These are phyloP conservation scores for Apamea monoglypha DNA, from an alignment of 2,888 invertebrate species.

Conservation along the genomic window DNA sequence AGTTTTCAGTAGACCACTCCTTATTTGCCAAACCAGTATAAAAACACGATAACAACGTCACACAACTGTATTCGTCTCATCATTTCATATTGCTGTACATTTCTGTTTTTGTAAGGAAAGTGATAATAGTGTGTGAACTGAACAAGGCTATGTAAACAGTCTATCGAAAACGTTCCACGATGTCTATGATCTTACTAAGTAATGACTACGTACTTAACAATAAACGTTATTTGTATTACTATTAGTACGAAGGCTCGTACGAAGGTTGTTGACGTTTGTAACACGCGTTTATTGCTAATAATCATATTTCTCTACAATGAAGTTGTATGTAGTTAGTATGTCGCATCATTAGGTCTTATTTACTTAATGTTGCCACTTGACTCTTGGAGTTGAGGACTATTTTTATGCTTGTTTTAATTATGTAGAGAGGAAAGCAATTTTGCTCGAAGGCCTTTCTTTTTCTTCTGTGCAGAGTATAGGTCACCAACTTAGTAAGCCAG, in stretches of 20 bases:
- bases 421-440: background rate
- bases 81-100: conserved; percentile 52
- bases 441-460: background rate
- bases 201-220: conserved; percentile 25
- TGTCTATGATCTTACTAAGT: conserved; percentile 25
- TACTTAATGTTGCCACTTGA: background rate
- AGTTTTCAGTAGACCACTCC: conserved; percentile 1
- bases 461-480: background rate
- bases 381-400: background rate
- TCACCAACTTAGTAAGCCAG: background rate
- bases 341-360: conserved; percentile 26
- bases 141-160: conserved; percentile 56
- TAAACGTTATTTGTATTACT: conserved; percentile 48
- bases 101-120: conserved; percentile 56
- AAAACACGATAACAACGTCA: conserved; percentile 19
- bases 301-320: conserved; percentile 44
- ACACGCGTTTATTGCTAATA: conserved; percentile 45
- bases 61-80: conserved; percentile 24
- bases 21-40: background rate
- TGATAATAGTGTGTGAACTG: conserved; percentile 34
- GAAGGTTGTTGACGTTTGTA: conserved; percentile 61
- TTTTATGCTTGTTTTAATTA: background rate
- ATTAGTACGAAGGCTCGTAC: conserved; percentile 54
- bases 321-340: conserved; percentile 15
- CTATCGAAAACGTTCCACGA: conserved; percentile 59